Percentiles rank a stretch among this genome's conserved stretches.
Conservation (phyloP, 2,888 invertebrate species). For the Clunio marinus region DNA sequence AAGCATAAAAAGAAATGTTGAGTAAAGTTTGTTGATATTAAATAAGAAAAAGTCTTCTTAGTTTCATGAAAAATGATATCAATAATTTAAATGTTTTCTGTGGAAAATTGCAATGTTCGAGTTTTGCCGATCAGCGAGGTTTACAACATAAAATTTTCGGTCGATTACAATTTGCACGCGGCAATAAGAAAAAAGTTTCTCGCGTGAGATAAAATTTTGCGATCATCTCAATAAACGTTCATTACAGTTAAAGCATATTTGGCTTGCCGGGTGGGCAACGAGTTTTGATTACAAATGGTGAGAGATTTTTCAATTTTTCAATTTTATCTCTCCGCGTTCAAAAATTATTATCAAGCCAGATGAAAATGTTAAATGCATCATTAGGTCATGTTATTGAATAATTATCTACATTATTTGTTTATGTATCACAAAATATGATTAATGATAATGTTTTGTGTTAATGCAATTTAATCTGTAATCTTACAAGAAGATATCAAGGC, state of each 20-base stretch:
- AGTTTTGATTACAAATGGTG: conserved; percentile 1
- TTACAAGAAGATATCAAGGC: not conserved
- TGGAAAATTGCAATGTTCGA: not conserved
- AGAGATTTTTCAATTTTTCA: conserved; percentile 19
- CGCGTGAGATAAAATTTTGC: conserved; percentile 15
- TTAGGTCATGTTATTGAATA: conserved; percentile 6
- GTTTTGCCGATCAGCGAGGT: not conserved
- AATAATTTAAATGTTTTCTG: conserved; percentile 21
- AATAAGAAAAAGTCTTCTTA: too few species aligned
- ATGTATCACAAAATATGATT: not conserved
- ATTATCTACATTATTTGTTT: conserved; percentile 10
- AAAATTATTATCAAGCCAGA: not conserved
- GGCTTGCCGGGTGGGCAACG: conserved; percentile 12
- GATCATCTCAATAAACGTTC: not conserved
- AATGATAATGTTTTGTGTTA: too few species aligned
- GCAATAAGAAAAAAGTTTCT: not conserved
- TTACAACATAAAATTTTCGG: not conserved
- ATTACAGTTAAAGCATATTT: too few species aligned
- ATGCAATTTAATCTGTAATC: too few species aligned
- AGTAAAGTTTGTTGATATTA: conserved; percentile 5
- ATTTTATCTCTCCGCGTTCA: not conserved
- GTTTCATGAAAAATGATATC: not conserved
- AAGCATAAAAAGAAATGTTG: too few species aligned
- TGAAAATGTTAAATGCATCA: conserved; percentile 20
- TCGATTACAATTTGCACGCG: conserved; percentile 15